These are phyloP conservation scores for Drosophila silvestris DNA, from an alignment of 2,888 invertebrate genomes.

Conservation along the genomic window DNA sequence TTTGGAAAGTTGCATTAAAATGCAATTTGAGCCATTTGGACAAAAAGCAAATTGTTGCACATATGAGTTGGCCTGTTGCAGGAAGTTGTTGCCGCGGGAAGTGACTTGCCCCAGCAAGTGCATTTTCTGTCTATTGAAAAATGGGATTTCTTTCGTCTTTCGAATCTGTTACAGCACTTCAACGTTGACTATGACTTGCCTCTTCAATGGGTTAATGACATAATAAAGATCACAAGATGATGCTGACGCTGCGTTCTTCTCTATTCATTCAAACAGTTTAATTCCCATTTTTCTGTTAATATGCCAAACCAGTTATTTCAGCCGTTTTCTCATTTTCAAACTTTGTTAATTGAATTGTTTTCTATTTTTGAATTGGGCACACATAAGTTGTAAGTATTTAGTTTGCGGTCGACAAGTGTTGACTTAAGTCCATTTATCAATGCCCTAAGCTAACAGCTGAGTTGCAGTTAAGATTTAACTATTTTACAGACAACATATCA, in stretches of 20 bases:
- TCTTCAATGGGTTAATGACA: conserved; percentile 38
- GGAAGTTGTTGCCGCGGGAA: conserved; percentile 50
- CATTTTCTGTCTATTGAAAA: conserved; percentile 27
- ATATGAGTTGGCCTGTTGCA: conserved; percentile 34
- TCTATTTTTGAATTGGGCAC: background rate
- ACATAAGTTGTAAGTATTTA: background rate
- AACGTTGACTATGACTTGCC: conserved; percentile 39
- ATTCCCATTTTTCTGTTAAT: background rate
- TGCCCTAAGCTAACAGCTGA: background rate
- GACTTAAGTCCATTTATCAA: background rate
- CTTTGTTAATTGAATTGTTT: conserved; percentile 4
- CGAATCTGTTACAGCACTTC: conserved; percentile 24
- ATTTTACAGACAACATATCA: background rate
- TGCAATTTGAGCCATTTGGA: conserved; percentile 65
- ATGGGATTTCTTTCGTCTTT: background rate
- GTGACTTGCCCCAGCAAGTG: conserved; percentile 53
- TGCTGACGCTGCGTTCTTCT: conserved; percentile 6
- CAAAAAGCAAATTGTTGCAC: conserved; percentile 41
- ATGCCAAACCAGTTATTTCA: conserved; percentile 18
- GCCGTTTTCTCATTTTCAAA: conserved; percentile 6
- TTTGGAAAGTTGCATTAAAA: conserved; percentile 81
- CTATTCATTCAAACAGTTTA: background rate
- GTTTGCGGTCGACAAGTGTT: background rate
- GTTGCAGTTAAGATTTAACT: background rate
- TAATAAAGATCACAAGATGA: conserved; percentile 29